phyloP scores from a whole-genome alignment of 1,140 invertebrate genomes.

The Orius insidiosus region DNA sequence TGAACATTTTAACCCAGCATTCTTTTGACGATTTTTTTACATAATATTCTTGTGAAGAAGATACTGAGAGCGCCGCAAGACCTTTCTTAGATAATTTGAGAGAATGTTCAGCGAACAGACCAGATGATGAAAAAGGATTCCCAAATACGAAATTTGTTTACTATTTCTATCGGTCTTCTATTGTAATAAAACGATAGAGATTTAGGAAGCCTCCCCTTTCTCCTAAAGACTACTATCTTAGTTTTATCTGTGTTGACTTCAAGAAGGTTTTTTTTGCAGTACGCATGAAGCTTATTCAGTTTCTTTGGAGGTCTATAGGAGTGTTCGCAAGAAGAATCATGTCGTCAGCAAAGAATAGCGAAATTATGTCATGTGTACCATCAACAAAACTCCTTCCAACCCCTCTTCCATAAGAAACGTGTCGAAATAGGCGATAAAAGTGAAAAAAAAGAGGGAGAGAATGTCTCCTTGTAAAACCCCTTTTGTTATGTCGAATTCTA shows the following conservation, averaged over 20 bases:
- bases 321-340: constrained; percentile 12
- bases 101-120: too few relatives aligned
- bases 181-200: too few relatives aligned
- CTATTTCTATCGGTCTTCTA: too few relatives aligned
- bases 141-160: too few relatives aligned
- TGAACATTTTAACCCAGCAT: too few relatives aligned
- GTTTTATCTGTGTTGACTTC: constrained; percentile 17
- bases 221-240: constrained; percentile 14
- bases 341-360: constrained; percentile 19
- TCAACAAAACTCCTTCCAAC: too few relatives aligned
- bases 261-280: constrained; percentile 9
- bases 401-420: too few relatives aligned
- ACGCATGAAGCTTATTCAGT: constrained; percentile 11
- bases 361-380: constrained; percentile 1
- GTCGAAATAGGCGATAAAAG: constrained; percentile 16
- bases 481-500: constrained; percentile 15
- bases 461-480: constrained; percentile 19
- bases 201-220: not conserved
- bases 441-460: constrained; percentile 14
- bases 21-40: too few relatives aligned
- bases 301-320: constrained; percentile 9
- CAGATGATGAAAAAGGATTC: too few relatives aligned
- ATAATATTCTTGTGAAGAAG: too few relatives aligned
- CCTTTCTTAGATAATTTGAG: too few relatives aligned
- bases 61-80: too few relatives aligned